Conservation (phyloP, 2,888 invertebrate genomes). For the Metopia argyrocephala region DNA sequence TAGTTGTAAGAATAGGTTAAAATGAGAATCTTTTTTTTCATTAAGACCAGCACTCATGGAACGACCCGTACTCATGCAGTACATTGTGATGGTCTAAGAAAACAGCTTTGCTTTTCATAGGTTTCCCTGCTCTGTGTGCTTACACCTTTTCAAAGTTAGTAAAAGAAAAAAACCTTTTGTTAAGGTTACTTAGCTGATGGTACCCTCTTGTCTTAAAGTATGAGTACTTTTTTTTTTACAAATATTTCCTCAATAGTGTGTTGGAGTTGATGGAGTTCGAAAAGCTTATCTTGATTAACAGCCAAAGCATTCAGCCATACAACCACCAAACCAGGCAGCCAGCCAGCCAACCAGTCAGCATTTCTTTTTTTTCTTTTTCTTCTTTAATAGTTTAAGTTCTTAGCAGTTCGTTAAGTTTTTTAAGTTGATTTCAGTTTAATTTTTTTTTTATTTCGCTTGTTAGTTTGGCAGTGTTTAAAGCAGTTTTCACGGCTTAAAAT, state of each 20-base stretch:
- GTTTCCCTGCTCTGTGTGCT: constrained; percentile 18
- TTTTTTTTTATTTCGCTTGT: background rate
- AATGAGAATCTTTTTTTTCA: too few species aligned
- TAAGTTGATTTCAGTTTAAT: constrained; percentile 33
- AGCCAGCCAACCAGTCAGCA: constrained; percentile 37
- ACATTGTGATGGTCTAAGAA: too few species aligned
- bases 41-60: too few species aligned
- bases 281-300: constrained; percentile 60
- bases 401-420: constrained; percentile 43
- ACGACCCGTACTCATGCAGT: too few species aligned
- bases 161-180: constrained; percentile 1
- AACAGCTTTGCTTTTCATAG: background rate
- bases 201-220: constrained; percentile 28
- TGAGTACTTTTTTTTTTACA: background rate
- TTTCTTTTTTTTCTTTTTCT: constrained; percentile 25
- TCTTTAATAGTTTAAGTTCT: constrained; percentile 30
- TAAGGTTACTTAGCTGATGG: constrained; percentile 13
- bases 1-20: too few species aligned
- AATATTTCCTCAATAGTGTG: constrained; percentile 38
- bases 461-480: constrained; percentile 51
- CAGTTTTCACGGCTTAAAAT: constrained; percentile 60
- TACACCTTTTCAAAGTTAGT: constrained; percentile 22
- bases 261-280: constrained; percentile 31
- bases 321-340: background rate
- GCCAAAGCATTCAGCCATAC: constrained; percentile 33